Evolutionary conservation across 1,140 invertebrate genomes (phyloP), one percentile per base, ranked within the genome.

Genomic region (Drosophila tristis): DNA sequence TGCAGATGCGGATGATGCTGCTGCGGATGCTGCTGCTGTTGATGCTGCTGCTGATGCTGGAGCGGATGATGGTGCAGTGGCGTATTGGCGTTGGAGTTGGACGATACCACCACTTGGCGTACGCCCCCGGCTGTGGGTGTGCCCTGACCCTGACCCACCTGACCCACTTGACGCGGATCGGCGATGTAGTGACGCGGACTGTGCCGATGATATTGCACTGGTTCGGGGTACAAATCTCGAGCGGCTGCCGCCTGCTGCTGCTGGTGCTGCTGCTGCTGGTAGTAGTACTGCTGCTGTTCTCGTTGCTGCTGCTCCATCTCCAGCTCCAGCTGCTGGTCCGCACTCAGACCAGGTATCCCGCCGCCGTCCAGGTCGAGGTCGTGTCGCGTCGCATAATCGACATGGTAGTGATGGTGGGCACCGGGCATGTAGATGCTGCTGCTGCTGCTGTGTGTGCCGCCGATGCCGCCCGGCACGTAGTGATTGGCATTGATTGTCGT

Each of bases 401-500:
- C 65, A 74, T 80, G 90, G 49, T 91, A 86, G 43, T 86, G 89
- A 49, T 80, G 87, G 39, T 54, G 49, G 55, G 80, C 61, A 51
- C 80, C 82, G 42, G 84, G 84, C 86, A 90, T 90, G 73, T 90
- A 90, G 35, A 76, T 80, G 79, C 84, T 90, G 71, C 74, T 70
- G 50, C 47, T 70, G 68, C 48, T 66, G 50, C 35, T 70, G 31
- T 9, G 8, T 1, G 3, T 11, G 65, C 48, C 54, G 43, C 55
- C 76, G 62, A 51, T 50, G 15, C 35, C 51, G 39, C 57, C 74
- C 78, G 70, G 78, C 55, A 66, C 74, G 64, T 90, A 77, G 25
- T 91, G 75, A 23, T 90, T 81, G 74, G 78, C 71, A 78, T 78
- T 91, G 90, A 91, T 91, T 91, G 87, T 91, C 89, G 91, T 91